phyloP scores from a whole-genome alignment of 2,113 vertebrate species.

The Myotis brandtii region DNA sequence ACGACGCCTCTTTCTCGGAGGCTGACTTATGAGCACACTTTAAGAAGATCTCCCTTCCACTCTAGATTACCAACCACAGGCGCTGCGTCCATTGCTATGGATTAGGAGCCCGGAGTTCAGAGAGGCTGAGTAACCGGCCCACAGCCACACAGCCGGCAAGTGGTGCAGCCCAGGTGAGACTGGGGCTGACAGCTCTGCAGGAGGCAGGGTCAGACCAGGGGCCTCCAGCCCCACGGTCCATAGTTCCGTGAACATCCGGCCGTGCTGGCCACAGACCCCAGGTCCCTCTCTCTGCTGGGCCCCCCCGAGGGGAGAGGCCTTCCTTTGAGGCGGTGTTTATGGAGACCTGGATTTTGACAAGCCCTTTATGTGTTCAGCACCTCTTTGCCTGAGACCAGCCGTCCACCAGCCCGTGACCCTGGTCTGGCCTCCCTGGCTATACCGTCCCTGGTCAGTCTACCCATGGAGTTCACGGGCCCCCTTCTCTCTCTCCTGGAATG shows the following conservation, averaged over 20 bases:
- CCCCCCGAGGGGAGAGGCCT: not conserved
- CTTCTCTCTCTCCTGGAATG: not conserved
- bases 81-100: rapidly evolving
- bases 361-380: not conserved
- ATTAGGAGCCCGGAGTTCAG: not conserved
- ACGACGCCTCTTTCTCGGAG: not conserved
- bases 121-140: not conserved
- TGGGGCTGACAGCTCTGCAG: not conserved
- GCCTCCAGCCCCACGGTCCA: not conserved
- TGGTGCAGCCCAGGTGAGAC: not conserved
- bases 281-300: not conserved
- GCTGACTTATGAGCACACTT: not conserved
- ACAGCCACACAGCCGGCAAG: not conserved
- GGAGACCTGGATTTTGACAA: not conserved
- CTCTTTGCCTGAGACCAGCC: not conserved
- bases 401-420: not conserved
- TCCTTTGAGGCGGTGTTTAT: not conserved
- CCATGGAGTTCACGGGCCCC: not conserved
- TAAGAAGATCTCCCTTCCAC: not conserved
- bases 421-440: not conserved
- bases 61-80: not conserved
- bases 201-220: not conserved
- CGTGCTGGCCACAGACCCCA: not conserved
- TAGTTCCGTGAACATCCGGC: rapidly evolving
- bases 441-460: not conserved